Percentiles rank a stretch among this genome's conserved stretches.
phyloP scores from a whole-genome alignment of 2,888 invertebrate species.

The Steromphala cineraria region DNA sequence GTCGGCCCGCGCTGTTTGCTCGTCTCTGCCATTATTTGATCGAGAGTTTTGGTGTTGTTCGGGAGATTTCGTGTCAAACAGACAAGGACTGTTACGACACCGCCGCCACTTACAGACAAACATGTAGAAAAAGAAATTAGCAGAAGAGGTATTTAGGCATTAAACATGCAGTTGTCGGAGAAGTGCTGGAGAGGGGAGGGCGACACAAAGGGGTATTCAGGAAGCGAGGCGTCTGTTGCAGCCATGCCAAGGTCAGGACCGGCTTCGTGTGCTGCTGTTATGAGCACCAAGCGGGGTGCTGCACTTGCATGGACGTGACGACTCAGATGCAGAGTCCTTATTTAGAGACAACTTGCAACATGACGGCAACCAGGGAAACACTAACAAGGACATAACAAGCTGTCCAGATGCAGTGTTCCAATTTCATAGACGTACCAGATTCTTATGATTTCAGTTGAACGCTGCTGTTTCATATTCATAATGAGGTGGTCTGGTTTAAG shows the following conservation, averaged over 20 bases:
- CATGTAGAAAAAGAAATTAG: background rate
- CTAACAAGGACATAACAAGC: background rate
- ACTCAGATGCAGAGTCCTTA: background rate
- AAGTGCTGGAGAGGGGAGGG: background rate
- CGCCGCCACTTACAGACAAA: background rate
- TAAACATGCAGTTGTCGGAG: background rate
- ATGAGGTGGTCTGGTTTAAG: too few species aligned
- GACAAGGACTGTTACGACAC: constrained; percentile 15
- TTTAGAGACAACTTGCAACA: background rate
- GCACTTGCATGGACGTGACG: background rate
- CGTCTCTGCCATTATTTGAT: constrained; percentile 7
- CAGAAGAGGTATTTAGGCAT: background rate
- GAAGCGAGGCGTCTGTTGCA: background rate
- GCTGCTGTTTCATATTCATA: too few species aligned
- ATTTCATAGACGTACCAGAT: too few species aligned
- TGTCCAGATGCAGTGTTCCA: too few species aligned
- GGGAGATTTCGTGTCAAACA: constrained; percentile 22
- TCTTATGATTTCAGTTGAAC: too few species aligned
- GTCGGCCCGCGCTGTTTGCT: background rate
- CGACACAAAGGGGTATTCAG: background rate
- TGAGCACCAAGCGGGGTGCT: background rate
- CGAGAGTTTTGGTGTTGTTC: constrained; percentile 11
- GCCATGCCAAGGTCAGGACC: background rate
- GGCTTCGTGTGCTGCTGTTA: background rate
- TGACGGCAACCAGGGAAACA: background rate